Evolutionary conservation across 64 coral and sea anemone genomes (phyloP).

Genomic region (Platygyra sinensis): DNA sequence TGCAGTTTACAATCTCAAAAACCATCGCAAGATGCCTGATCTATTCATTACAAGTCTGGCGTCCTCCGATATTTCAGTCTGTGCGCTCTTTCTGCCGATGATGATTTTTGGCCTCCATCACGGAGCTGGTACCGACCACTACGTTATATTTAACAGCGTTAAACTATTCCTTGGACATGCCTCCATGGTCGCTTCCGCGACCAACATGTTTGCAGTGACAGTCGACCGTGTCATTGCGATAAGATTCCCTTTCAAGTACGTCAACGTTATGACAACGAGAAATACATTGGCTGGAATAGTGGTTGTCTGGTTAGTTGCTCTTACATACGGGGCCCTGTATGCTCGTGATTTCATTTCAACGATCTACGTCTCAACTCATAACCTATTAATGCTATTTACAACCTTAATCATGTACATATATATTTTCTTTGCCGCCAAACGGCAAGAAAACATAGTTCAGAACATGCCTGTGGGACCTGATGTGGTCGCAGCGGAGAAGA

Average conservation of each 20-base stretch:
- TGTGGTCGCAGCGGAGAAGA: too few relatives aligned
- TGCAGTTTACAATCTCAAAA: not conserved
- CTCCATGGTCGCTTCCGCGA: too few relatives aligned
- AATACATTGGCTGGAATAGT: not conserved
- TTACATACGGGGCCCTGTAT: not conserved
- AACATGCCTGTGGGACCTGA: not conserved
- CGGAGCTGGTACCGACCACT: too few relatives aligned
- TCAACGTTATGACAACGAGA: too few relatives aligned
- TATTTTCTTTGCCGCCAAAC: not conserved
- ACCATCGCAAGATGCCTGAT: not conserved
- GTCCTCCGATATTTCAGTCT: conserved; percentile 1
- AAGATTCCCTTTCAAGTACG: not conserved
- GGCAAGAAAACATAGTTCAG: conserved; percentile 18
- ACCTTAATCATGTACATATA: not conserved
- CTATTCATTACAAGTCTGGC: conserved; percentile 6
- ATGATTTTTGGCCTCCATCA: too few relatives aligned
- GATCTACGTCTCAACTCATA: not conserved
- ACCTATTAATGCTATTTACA: not conserved
- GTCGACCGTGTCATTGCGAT: too few relatives aligned
- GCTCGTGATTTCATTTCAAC: not conserved
- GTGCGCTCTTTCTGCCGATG: not conserved
- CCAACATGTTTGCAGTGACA: too few relatives aligned
- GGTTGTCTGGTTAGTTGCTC: not conserved
- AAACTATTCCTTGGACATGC: too few relatives aligned
- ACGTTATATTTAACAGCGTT: too few relatives aligned